These are phyloP conservation scores for Chaitophorus viminalis DNA, from an alignment of 2,888 invertebrate genomes.

Conservation along the genomic window DNA sequence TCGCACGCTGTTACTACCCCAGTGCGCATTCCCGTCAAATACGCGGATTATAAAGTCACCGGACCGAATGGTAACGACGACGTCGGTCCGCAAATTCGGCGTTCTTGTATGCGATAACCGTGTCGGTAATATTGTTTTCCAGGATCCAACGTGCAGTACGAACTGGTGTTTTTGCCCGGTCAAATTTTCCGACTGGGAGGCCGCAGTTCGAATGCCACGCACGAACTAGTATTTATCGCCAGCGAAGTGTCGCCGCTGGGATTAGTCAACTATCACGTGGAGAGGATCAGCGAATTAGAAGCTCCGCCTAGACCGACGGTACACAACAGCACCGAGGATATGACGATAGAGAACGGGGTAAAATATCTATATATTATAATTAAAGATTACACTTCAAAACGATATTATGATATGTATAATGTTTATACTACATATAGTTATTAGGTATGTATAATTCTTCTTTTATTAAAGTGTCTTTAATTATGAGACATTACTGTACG, in stretches of 20 bases:
- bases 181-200: constrained; percentile 67
- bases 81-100: background rate
- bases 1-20: constrained; percentile 53
- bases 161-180: constrained; percentile 67
- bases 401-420: too few species aligned
- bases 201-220: constrained; percentile 66
- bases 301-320: constrained; percentile 26
- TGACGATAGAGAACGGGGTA: constrained; percentile 64
- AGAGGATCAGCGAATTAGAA: constrained; percentile 41
- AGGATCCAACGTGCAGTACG: constrained; percentile 64
- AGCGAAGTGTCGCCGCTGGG: constrained; percentile 66
- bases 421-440: too few species aligned
- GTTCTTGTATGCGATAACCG: background rate
- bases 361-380: background rate
- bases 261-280: constrained; percentile 64
- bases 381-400: background rate
- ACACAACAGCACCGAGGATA: constrained; percentile 55
- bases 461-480: too few species aligned
- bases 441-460: too few species aligned
- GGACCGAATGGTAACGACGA: constrained; percentile 62
- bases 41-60: constrained; percentile 63
- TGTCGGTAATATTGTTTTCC: constrained; percentile 56
- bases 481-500: too few species aligned
- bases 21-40: constrained; percentile 62
- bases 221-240: constrained; percentile 67